Base-by-base conservation (phyloP, 2,888 invertebrate genomes). In the Lasioglossum lativentre region DNA sequence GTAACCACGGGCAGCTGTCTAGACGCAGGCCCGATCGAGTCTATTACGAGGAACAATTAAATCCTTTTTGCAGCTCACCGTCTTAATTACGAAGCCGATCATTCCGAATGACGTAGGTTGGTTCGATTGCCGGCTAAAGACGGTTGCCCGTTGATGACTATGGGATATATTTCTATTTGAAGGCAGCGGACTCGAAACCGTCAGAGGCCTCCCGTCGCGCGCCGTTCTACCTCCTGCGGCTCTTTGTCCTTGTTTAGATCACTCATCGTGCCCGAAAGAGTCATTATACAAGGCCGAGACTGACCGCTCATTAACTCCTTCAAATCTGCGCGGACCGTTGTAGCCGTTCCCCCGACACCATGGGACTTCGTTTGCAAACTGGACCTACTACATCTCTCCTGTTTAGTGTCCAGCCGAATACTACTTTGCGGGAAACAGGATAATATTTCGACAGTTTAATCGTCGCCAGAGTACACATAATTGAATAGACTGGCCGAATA, bases 181-280 rank as follows among this genome's bases (percentile, higher is more conserved):
- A 85, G 73, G 76, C 77, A 88, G 78, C 86, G 72, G 83, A 85
- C 70, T 85, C 82, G 85, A 81, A 87, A 88, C 82, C 83, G 89
- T 87, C 90, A 86, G 88, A 87, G 89, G 83, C 88, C 83, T 88
- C 93, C 90, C 88, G 93, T 89, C 86, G 91, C 81, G 90, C 89
- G 89, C 90, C 91, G 91, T 91, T 90, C 89, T 92, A 92, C 93
- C 92, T 89, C 91, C 92, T 84, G 92, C 86, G 88, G 93, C 87
- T 93, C 94, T 92, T 93, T 93, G 93, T 94, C 92, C 93, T 91
- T 92, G 91, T 93, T 92, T 90, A 88, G 90, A 92, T 92, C 91
- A 78, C 85, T 89, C 85, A 83, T 85, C 87, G 76, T 66, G 74
- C 86, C 87, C 82, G 85, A 90, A 91, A 86, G 87, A 90, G 86